A percentile compares a stretch with the other conserved stretches of the same genome.
These are phyloP conservation scores for Lacerta agilis DNA, from an alignment of 2,797 vertebrate genomes.

Conservation along the genomic window DNA sequence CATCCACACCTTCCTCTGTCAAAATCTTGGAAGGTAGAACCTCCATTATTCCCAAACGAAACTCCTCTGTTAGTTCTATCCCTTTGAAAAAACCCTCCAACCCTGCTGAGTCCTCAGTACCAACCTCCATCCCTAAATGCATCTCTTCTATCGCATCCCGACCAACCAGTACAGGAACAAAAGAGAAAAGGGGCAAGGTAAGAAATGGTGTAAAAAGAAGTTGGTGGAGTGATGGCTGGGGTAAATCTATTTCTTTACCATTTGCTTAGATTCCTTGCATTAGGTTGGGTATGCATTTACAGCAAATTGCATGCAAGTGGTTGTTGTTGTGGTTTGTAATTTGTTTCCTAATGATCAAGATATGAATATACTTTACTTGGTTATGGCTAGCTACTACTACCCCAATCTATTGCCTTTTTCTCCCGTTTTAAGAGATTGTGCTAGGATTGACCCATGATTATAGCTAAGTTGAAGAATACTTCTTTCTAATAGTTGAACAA, in stretches of 20 bases:
- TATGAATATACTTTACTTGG: neutral
- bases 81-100: constrained; percentile 80
- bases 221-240: neutral
- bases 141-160: constrained; percentile 81
- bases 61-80: constrained; percentile 79
- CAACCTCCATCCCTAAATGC: constrained; percentile 68
- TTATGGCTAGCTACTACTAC: neutral
- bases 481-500: neutral
- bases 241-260: neutral
- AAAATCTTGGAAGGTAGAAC: constrained; percentile 78
- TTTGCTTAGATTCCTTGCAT: neutral
- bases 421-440: neutral
- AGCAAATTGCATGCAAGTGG: neutral
- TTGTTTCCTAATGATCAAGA: neutral
- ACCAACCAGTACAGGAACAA: constrained; percentile 73
- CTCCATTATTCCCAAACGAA: constrained; percentile 80
- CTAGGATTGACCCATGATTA: neutral
- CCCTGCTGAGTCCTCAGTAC: constrained; percentile 70
- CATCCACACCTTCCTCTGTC: constrained; percentile 83
- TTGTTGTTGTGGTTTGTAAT: neutral
- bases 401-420: neutral
- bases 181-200: constrained; percentile 79
- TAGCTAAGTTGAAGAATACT: neutral
- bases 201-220: constrained; percentile 68
- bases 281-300: neutral